Base-by-base conservation (phyloP, 2,797 vertebrate species). In the Leptodactylus fallax region DNA sequence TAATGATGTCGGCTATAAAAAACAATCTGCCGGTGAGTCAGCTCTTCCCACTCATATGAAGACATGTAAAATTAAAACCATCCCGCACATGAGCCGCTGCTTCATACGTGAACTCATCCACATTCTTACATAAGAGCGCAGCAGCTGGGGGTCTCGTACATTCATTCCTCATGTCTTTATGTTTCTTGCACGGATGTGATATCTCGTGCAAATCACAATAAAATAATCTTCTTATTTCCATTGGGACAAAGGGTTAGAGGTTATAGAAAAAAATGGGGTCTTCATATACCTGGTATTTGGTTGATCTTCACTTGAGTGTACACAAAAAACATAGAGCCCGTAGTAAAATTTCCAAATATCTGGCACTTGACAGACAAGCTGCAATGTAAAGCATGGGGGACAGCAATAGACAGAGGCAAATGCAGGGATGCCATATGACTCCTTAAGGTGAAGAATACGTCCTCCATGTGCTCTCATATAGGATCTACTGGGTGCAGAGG, bases 111-210 rank as follows among this genome's bases (percentile, higher is more conserved):
- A 65, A 25, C 58, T 65, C 45, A 60, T 76, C 25, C 71, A 23
- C 86, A 82, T 82, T 77, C 79, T 77, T 83, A 87, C 86, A 83
- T 83, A 82, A 87, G 86, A 77, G 49, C 19, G 19, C 14, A 6
- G 58, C 71, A 9, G 86, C 79, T 23, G 79, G 86, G 86, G 86
- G 80, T 72, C 86, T 17, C 2, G 0, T 27, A 45, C 25, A 77
- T 87, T 77, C 13, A 12, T 83, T 87, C 85, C 86, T 65, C n/a
- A 87, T 76, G 86, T 72, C 17, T n/a, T 9, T 6, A 7, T 17
- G 7, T 25, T 51, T 60, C 51, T 45, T 3, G 27, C 19, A 49
- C 9, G 17, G 72, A 51, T 7, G 6, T 63, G 49, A 69, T 56
- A 55, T 83, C 65, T 69, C n/a, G 36, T 6, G 25, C 23, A n/a